Evolutionary conservation across 1,140 invertebrate genomes (phyloP), one percentile per base, ranked within the genome.

Genomic region (Aphaenogaster rudis): DNA sequence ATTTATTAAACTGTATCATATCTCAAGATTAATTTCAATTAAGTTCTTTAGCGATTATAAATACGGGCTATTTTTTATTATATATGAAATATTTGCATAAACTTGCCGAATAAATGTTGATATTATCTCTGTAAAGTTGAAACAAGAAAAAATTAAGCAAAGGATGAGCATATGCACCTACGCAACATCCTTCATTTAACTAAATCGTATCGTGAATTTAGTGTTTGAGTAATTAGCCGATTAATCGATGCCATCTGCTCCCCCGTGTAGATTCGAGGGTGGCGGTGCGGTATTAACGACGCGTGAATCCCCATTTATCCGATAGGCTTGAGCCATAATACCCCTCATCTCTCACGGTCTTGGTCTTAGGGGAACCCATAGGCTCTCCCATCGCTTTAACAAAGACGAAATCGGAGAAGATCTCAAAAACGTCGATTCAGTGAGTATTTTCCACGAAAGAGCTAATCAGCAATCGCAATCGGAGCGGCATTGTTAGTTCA

Each of bases 301-400:
- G 85, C 85, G 90, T 88, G 87, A 88, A 91, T 91, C 88, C 74
- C 88, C 81, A 90, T 91, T 88, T 90, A 91, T 88, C 87, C 77
- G 85, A 88, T 90, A 90, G 80, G 86, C 45, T 78, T 76, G 78
- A 88, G 80, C 71, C n/a, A 69, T 86, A 84, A 88, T 86, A 87
- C 59, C 63, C 69, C 81, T 61, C 67, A 67, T 87, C 88, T 36
- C 71, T 90, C 85, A 87, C 54, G 69, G 48, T 45, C 57, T 67
- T 77, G 36, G 39, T 63, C 88, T 90, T 90, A 42, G 57, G 45
- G 36, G 54, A 48, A 36, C 54, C 50, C 61, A 39, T 50, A 76
- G 39, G 15, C 45, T 82, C 80, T 45, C 21, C 50, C 3, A 57
- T 59, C 52, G n/a, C 13, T 84, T 84, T 63, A 74, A 84, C 80